Evolutionary conservation across 2,113 vertebrate genomes (phyloP), one percentile per base, ranked within the genome.

Genomic region (Cairina moschata): DNA sequence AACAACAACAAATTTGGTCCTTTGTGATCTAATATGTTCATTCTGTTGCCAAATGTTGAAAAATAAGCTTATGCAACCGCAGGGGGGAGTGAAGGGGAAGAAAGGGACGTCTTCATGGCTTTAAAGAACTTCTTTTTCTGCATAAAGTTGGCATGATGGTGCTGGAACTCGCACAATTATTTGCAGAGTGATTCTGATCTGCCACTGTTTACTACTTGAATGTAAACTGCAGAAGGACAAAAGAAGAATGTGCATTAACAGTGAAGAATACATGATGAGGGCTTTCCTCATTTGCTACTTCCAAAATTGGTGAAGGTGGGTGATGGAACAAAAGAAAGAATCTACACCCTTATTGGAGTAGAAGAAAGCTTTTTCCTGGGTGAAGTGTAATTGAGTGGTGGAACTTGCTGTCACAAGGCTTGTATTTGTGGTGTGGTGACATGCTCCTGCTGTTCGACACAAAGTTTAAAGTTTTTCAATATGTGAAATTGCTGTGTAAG

Each of bases 11-110:
- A 62, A 94, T 88, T 88, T 48, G 59, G 85, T 96, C 76, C 86
- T 94, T 88, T 94, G 76, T 96, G 92, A 93, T 88, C 87, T 65
- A 94, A 44, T 71, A 21, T 18, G 20, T 90, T 86, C 2, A 0
- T 83, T 91, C 67, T 79, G 16, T 84, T 91, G 93, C 73, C 90
- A 94, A 80, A 59, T 56, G 29, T 66, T 94, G 92, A 88, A 91
- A 96, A 96, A 95, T 81, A 88, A 83, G 88, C 73, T 88, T 93
- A 72, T 81, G 77, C 89, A 95, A 78, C 88, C 81, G 66, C 11
- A 74, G 73, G 83, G 48, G 32, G 48, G 65, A 50, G 40, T 4
- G 3, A 36, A 66, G 65, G 17, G 54, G 34, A 69, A 83, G 59
- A 77, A 77, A 71, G 76, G n/a, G 56, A 50, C 17, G 12, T 77